A percentile compares a stretch with the other conserved stretches of the same genome.
Conservation (phyloP, 2,797 vertebrate genomes). For the Coranthus polyacanthus region DNA sequence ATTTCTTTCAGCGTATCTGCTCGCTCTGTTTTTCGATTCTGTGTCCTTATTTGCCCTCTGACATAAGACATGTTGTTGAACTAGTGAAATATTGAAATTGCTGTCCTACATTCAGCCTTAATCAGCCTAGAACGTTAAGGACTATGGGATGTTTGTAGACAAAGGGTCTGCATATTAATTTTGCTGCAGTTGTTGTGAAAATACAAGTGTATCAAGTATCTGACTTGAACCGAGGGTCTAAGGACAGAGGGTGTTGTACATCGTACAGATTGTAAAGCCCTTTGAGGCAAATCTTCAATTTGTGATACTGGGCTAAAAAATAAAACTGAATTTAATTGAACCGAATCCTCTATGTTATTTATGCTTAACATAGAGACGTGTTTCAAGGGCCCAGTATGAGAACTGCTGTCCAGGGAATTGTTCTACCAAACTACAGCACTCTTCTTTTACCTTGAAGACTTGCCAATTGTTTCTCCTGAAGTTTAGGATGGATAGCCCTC, state of each 20-base stretch:
- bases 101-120: too few species aligned
- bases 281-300: too few species aligned
- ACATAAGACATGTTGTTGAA: neutral
- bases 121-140: neutral
- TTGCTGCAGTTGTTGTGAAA: neutral
- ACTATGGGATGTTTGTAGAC: neutral
- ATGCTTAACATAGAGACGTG: neutral
- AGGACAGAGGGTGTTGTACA: too few species aligned
- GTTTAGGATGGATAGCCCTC: neutral
- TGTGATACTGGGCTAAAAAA: too few species aligned
- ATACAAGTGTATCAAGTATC: neutral
- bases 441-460: too few species aligned
- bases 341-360: neutral
- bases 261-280: too few species aligned
- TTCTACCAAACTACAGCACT: conserved; percentile 1
- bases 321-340: too few species aligned
- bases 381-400: neutral
- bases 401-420: neutral
- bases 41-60: neutral
- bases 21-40: neutral
- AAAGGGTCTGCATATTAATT: neutral
- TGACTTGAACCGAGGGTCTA: too few species aligned
- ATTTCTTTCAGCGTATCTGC: conserved; percentile 4
- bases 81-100: neutral
- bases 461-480: conserved; percentile 8